phyloP scores from a whole-genome alignment of 2,888 invertebrate species.

The Melanotus villosus region DNA sequence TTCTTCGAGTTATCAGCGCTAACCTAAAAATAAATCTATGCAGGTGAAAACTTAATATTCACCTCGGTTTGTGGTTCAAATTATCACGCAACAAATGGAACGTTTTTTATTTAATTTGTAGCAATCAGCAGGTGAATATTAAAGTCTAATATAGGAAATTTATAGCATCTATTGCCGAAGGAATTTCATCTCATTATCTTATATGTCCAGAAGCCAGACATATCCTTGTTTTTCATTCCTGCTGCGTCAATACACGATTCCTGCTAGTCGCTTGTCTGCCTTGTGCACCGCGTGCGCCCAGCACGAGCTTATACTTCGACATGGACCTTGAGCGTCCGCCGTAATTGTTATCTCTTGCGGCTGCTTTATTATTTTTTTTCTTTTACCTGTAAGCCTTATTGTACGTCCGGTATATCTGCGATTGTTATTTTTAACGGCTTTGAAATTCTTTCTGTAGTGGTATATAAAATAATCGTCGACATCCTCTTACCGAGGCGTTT shows the following conservation, averaged over 20 bases:
- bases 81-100: no score
- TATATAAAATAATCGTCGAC: slow-evolving; percentile 24
- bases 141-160: slow-evolving; percentile 3
- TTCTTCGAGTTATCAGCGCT: no score
- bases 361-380: slow-evolving; percentile 15
- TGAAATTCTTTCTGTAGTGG: neutral
- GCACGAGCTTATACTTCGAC: slow-evolving; percentile 35
- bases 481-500: slow-evolving; percentile 21
- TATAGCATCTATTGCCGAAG: neutral
- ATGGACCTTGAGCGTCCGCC: slow-evolving; percentile 24
- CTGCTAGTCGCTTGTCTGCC: slow-evolving; percentile 20
- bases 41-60: no score
- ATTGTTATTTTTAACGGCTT: slow-evolving; percentile 6
- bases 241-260: slow-evolving; percentile 18
- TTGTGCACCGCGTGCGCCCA: slow-evolving; percentile 31
- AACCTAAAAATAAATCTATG: no score
- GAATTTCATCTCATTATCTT: slow-evolving; percentile 11
- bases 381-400: neutral
- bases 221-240: slow-evolving; percentile 12
- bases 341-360: slow-evolving; percentile 29
- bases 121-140: slow-evolving; percentile 13
- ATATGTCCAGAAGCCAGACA: slow-evolving; percentile 12
- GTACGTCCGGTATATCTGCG: slow-evolving; percentile 6
- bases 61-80: neutral
- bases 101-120: neutral